Evolutionary conservation across 2,888 invertebrate genomes (phyloP).

Genomic region (Drymonia ruficornis): DNA sequence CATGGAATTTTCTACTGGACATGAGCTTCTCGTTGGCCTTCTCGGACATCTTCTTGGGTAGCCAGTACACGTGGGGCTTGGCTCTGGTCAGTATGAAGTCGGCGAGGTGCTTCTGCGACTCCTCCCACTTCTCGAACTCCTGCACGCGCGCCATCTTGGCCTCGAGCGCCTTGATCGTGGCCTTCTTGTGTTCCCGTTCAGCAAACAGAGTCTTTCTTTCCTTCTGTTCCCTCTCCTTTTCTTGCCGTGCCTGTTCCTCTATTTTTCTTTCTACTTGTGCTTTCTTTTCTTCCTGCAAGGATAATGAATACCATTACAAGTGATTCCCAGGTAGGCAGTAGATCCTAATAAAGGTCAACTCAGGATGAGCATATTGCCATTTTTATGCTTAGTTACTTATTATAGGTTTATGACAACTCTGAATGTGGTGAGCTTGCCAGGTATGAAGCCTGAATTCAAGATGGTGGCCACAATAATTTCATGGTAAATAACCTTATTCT

Average conservation of each 20-base stretch:
- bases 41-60: conserved; percentile 91
- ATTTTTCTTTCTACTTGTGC: conserved; percentile 96
- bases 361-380: too few relatives aligned
- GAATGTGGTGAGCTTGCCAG: too few relatives aligned
- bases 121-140: conserved; percentile 95
- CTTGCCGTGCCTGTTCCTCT: conserved; percentile 94
- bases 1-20: conserved; percentile 86
- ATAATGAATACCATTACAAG: not conserved
- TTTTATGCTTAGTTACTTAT: too few relatives aligned
- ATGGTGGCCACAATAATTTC: too few relatives aligned
- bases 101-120: conserved; percentile 88
- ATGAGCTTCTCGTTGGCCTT: conserved; percentile 87
- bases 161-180: conserved; percentile 94
- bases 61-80: conserved; percentile 94
- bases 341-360: too few relatives aligned
- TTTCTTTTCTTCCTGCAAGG: conserved; percentile 73
- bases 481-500: conserved; percentile 85
- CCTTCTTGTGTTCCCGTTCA: conserved; percentile 94
- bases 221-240: conserved; percentile 92
- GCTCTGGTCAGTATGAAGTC: conserved; percentile 95
- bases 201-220: conserved; percentile 94
- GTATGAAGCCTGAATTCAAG: too few relatives aligned
- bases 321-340: too few relatives aligned
- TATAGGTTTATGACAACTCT: too few relatives aligned
- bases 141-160: conserved; percentile 94